Conservation (phyloP, 2,113 vertebrate genomes). For the Diadophis punctatus region DNA sequence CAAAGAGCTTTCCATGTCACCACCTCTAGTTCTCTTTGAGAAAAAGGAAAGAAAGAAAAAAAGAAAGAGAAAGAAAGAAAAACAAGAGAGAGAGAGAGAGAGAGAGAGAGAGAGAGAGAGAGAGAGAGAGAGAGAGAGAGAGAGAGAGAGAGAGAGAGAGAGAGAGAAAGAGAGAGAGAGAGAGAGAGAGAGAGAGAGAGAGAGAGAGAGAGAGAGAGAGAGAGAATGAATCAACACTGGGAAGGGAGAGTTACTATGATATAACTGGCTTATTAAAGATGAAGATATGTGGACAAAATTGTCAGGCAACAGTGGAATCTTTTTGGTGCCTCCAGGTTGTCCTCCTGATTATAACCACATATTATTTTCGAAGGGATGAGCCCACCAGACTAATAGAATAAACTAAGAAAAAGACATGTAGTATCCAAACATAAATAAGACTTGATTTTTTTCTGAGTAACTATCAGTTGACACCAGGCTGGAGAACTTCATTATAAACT, state of each 20-base stretch:
- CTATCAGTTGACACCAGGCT: neutral
- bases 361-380: neutral
- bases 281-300: neutral
- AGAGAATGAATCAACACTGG: neutral
- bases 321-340: neutral
- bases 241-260: neutral
- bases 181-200: too few relatives aligned
- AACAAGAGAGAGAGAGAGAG: too few relatives aligned
- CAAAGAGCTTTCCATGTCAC: neutral
- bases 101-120: too few relatives aligned
- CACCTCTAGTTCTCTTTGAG: neutral
- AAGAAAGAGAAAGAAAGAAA: neutral
- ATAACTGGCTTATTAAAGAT: neutral
- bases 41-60: neutral
- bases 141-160: neutral
- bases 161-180: neutral
- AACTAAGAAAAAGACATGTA: neutral
- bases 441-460: neutral
- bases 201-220: too few relatives aligned
- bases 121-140: too few relatives aligned
- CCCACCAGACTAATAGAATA: neutral
- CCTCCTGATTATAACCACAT: neutral
- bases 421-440: neutral
- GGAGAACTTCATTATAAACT: neutral
- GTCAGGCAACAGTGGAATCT: neutral